Evolutionary conservation across 2,888 invertebrate genomes (phyloP), one percentile per base, ranked within the genome.

Genomic region (Cheilosia pagana): DNA sequence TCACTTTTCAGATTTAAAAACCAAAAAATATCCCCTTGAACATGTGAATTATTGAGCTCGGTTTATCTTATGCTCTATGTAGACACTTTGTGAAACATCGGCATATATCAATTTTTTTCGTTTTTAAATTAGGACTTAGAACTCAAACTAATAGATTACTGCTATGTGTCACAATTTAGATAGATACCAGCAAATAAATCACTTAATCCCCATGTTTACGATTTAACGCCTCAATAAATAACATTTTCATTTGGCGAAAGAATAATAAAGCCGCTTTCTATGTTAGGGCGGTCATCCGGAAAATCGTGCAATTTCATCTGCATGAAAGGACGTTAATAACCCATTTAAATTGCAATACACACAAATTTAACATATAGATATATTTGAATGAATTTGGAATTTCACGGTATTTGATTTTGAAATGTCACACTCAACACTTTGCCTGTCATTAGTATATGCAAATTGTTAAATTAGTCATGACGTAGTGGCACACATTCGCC

Each of bases 181-280:
- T 31, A 23, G 28, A 53, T 53, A 4, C 52, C 28, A 12, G 19
- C 50, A 35, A 50, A 39, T 63, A 63, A 77, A 77, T 62, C 78
- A 57, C 41, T 63, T 70, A 81, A 81, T 76, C 81, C 81, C 48
- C 6, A 41, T 81, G 75, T 81, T 72, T 78, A 72, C 67, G 77
- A 82, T 82, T 82, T 77, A 65, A 67, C 67, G 72, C 60, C 71
- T 77, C 82, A 78, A 78, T 78, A 82, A 82, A 82, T 82, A 82
- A 67, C 53, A 41, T 53, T 67, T 72, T 48, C 28, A 63, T 75
- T 57, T 68, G 53, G 53, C 43, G 28, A 52, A 39, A 55, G 19
- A 19, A 63, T 41, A 43, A 70, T 52, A 81, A 75, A 63, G 50
- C 81, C 65, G 55, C 25, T 72, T 72, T 68, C 57, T 67, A 68